Evolutionary conservation across 30 jellyfish, hydroid and myxozoan genomes (phyloP).

Genomic region (Pseudorhiza aurosa): DNA sequence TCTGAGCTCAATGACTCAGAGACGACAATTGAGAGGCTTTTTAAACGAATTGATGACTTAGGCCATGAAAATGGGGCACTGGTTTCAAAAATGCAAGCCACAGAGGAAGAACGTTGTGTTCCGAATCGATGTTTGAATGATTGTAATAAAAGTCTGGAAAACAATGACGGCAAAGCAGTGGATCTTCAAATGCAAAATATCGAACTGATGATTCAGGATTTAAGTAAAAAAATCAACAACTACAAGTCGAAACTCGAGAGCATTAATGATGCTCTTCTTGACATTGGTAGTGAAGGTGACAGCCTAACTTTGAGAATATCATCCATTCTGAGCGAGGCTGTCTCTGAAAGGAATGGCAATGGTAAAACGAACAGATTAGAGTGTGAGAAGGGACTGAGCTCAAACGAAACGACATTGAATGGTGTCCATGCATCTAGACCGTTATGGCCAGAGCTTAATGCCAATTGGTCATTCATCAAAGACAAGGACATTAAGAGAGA

Average conservation of each 20-base stretch:
- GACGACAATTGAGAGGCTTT: not conserved
- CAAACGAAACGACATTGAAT: not conserved
- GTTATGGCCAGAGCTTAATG: not conserved
- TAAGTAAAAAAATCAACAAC: not conserved
- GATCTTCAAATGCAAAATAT: not conserved
- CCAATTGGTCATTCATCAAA: not conserved
- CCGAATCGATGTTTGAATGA: conserved; percentile 16
- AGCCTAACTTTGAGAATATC: not conserved
- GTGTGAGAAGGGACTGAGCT: not conserved
- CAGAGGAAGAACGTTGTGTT: conserved; percentile 8
- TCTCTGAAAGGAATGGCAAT: not conserved
- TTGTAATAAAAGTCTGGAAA: conserved; percentile 5
- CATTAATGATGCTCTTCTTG: not conserved
- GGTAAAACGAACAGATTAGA: no score
- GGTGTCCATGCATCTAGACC: not conserved
- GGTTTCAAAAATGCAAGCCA: not conserved
- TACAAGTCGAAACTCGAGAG: not conserved
- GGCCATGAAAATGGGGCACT: conserved; percentile 5
- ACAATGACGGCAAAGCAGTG: not conserved
- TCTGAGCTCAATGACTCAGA: conserved; percentile 18
- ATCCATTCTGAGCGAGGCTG: not conserved
- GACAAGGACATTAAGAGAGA: not conserved
- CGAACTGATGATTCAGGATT: not conserved
- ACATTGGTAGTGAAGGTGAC: not conserved
- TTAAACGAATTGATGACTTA: not conserved